phyloP scores from a whole-genome alignment of 2,113 vertebrate genomes.

The Leptosomus discolor region DNA sequence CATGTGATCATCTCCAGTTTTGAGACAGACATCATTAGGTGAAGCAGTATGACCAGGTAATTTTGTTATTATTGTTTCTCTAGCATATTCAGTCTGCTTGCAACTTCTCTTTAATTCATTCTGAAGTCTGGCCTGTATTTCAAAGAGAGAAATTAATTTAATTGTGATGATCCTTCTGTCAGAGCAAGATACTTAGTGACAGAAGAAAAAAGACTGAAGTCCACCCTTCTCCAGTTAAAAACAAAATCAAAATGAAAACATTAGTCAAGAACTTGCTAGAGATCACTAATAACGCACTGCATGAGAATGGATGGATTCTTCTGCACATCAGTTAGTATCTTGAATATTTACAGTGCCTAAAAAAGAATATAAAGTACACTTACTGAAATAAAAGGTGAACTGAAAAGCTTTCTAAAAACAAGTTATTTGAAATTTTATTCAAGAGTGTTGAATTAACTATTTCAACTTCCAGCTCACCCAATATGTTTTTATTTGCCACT shows the following conservation, averaged over 20 bases:
- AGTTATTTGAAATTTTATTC: background rate
- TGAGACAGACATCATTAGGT: background rate
- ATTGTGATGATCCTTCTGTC: background rate
- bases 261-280: background rate
- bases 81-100: background rate
- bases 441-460: background rate
- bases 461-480: background rate
- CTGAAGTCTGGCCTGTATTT: background rate
- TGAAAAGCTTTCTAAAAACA: conserved; percentile 24
- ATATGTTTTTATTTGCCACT: background rate
- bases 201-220: background rate
- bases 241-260: background rate
- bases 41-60: background rate
- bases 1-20: conserved; percentile 4
- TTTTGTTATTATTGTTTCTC: background rate
- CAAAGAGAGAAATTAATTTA: background rate
- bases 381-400: conserved; percentile 58
- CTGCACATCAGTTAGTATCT: conserved; percentile 15
- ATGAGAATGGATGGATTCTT: background rate
- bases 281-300: background rate
- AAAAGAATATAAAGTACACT: conserved; percentile 28
- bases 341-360: conserved; percentile 71
- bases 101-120: background rate
- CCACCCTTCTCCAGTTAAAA: background rate
- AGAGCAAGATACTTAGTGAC: background rate